These are phyloP conservation scores for Bufo bufo DNA, from an alignment of 2,113 vertebrate species.

Conservation along the genomic window DNA sequence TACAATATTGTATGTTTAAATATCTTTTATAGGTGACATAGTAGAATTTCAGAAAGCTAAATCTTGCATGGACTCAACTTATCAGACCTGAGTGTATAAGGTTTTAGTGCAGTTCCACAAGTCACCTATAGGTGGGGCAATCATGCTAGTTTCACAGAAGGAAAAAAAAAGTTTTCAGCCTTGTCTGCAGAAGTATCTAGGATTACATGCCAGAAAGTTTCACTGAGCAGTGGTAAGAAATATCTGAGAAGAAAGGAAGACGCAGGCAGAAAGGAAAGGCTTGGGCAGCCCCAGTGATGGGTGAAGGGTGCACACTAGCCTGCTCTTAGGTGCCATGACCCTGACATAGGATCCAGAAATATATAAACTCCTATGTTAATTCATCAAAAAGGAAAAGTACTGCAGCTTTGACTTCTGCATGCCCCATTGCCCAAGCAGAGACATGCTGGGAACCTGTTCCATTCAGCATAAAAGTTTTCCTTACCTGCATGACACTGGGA, in stretches of 20 bases:
- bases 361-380: slow-evolving; percentile 44
- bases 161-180: slow-evolving; percentile 33
- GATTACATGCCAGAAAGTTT: slow-evolving; percentile 61
- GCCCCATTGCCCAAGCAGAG: neutral
- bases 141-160: slow-evolving; percentile 52
- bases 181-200: slow-evolving; percentile 19
- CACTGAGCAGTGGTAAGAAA: slow-evolving; percentile 36
- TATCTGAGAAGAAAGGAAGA: neutral
- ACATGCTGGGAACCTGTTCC: neutral
- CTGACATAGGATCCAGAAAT: slow-evolving; percentile 63
- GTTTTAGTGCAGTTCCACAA: neutral
- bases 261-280: neutral
- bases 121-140: slow-evolving; percentile 62
- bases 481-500: slow-evolving; percentile 73
- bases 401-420: neutral
- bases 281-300: neutral
- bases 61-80: neutral
- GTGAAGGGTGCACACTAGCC: slow-evolving; percentile 44
- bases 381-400: neutral
- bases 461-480: slow-evolving; percentile 12
- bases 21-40: no score
- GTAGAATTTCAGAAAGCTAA: neutral
- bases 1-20: neutral
- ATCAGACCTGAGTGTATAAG: neutral
- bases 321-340: slow-evolving; percentile 59